Conservation (phyloP, 2,797 vertebrate species). For the Propithecus perrieri region DNA sequence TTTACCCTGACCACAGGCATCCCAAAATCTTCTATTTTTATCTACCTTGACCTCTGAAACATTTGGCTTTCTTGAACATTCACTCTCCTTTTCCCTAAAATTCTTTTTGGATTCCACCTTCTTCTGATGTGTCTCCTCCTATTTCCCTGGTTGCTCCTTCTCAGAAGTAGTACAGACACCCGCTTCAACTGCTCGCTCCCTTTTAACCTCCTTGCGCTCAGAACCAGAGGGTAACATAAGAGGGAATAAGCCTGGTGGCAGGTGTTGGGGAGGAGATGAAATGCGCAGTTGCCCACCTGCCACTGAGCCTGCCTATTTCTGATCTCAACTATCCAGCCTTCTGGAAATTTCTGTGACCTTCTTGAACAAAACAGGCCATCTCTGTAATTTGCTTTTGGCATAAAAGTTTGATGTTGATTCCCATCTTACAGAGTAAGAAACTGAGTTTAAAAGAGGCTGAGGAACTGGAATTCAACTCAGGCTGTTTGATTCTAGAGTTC, state of each 20-base stretch:
- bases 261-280: background rate
- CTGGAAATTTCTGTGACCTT: background rate
- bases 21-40: background rate
- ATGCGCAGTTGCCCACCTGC: rapidly evolving
- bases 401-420: background rate
- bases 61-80: background rate
- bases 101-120: background rate
- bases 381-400: background rate
- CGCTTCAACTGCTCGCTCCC: background rate
- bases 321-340: background rate
- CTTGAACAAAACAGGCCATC: background rate
- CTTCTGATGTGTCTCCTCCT: background rate
- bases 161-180: no score
- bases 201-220: background rate
- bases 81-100: background rate
- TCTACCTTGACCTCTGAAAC: background rate
- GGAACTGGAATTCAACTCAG: background rate
- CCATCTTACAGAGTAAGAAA: background rate
- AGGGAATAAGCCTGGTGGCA: background rate
- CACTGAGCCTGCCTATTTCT: background rate
- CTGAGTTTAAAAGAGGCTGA: background rate
- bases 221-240: background rate
- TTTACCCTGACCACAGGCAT: background rate
- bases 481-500: background rate
- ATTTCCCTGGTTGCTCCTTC: background rate